phyloP scores from a whole-genome alignment of 1,140 invertebrate genomes.

The Tetramorium alpestre region DNA sequence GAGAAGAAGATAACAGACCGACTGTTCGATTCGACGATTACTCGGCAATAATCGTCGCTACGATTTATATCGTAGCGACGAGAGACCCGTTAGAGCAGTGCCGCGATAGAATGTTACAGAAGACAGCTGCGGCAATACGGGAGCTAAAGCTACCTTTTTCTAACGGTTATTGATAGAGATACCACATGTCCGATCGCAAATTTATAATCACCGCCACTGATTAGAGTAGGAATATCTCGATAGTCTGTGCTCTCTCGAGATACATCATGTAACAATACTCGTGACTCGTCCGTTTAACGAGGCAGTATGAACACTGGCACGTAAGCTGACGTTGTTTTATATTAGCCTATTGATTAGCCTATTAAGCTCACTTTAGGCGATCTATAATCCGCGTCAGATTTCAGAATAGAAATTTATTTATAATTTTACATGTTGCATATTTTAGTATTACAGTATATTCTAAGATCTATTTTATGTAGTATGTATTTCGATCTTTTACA shows the following conservation, averaged over 20 bases:
- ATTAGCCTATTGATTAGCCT: neutral
- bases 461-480: neutral
- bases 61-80: constrained; percentile 33
- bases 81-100: constrained; percentile 36
- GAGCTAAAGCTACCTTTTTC: constrained; percentile 45
- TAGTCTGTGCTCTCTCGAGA: constrained; percentile 20
- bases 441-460: neutral
- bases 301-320: neutral
- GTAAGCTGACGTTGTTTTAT: neutral
- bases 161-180: constrained; percentile 60
- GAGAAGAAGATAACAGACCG: constrained; percentile 36
- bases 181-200: constrained; percentile 40
- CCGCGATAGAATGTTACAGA: constrained; percentile 28
- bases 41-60: constrained; percentile 53
- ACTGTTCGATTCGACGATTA: constrained; percentile 53
- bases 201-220: constrained; percentile 44
- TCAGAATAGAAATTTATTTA: neutral
- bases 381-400: neutral
- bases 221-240: constrained; percentile 27
- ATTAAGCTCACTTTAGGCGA: neutral
- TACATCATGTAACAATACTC: constrained; percentile 16
- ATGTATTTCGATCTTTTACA: neutral
- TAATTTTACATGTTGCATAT: neutral
- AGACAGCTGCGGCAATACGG: constrained; percentile 41
- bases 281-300: constrained; percentile 1